Evolutionary conservation across 2,888 invertebrate genomes (phyloP).

Genomic region (Lasioglossum marginatum): DNA sequence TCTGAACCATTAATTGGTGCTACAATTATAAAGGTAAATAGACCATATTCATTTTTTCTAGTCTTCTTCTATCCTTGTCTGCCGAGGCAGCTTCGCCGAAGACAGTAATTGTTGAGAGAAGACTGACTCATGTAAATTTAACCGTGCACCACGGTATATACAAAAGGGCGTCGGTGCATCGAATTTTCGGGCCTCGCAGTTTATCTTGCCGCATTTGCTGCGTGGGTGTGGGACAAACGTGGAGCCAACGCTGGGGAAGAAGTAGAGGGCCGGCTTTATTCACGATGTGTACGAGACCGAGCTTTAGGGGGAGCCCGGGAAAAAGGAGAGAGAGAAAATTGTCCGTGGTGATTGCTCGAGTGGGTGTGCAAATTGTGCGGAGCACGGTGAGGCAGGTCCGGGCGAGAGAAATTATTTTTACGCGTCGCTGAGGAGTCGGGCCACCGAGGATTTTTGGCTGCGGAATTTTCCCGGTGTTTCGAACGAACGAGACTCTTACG

Average conservation of each 20-base stretch:
- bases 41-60: too few species aligned
- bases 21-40: not conserved
- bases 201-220: slow-evolving; percentile 72
- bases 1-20: not conserved
- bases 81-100: not conserved
- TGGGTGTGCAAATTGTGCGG: slow-evolving; percentile 48
- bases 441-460: slow-evolving; percentile 4
- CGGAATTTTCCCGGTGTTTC: not conserved
- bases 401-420: slow-evolving; percentile 47
- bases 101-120: too few species aligned
- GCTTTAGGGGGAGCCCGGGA: slow-evolving; percentile 14
- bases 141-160: slow-evolving; percentile 28
- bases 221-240: not conserved
- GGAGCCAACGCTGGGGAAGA: slow-evolving; percentile 11
- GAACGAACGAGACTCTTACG: not conserved
- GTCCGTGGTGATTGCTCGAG: slow-evolving; percentile 54
- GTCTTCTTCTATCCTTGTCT: not conserved
- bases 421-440: slow-evolving; percentile 29
- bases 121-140: not conserved
- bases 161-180: slow-evolving; percentile 64
- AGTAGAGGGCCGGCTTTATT: slow-evolving; percentile 57
- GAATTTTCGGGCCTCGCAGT: slow-evolving; percentile 72
- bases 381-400: slow-evolving; percentile 21
- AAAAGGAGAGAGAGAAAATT: slow-evolving; percentile 37
- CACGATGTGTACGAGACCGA: slow-evolving; percentile 42